These are phyloP conservation scores for Pristis pectinata DNA, from an alignment of 2,797 vertebrate genomes.

Conservation along the genomic window DNA sequence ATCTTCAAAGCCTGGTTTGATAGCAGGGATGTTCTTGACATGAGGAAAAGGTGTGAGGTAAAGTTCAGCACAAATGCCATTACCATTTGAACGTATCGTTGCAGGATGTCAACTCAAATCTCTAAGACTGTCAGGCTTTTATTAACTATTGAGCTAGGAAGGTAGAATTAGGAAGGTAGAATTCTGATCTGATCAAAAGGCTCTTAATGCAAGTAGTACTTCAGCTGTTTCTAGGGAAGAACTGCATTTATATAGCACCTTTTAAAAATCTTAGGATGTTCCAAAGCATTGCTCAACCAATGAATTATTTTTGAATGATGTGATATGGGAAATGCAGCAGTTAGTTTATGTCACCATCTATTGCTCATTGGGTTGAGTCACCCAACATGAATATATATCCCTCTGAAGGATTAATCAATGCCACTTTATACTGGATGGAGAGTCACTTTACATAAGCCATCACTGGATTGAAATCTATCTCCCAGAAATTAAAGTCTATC, in stretches of 20 bases:
- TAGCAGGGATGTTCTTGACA: neutral
- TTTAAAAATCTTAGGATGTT: neutral
- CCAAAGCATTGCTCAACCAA: neutral
- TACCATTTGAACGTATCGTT: neutral
- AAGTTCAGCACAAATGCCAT: neutral
- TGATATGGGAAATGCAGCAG: neutral
- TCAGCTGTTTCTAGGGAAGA: neutral
- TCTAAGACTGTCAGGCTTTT: neutral
- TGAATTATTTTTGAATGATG: neutral
- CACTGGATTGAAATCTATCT: no score
- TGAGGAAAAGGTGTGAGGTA: neutral
- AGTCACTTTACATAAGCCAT: no score
- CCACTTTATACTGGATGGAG: neutral
- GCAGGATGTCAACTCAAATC: neutral
- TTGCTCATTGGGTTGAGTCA: neutral
- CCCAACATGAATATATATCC: neutral
- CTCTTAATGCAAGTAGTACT: neutral
- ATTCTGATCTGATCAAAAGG: neutral
- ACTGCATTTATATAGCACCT: neutral
- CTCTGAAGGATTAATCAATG: neutral
- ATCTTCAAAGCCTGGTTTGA: neutral
- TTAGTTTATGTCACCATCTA: neutral
- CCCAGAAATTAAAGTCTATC: no score
- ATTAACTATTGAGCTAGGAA: neutral
- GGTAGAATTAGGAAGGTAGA: neutral